These are phyloP conservation scores for Patella pellucida DNA, from an alignment of 2,888 invertebrate genomes.

Conservation along the genomic window DNA sequence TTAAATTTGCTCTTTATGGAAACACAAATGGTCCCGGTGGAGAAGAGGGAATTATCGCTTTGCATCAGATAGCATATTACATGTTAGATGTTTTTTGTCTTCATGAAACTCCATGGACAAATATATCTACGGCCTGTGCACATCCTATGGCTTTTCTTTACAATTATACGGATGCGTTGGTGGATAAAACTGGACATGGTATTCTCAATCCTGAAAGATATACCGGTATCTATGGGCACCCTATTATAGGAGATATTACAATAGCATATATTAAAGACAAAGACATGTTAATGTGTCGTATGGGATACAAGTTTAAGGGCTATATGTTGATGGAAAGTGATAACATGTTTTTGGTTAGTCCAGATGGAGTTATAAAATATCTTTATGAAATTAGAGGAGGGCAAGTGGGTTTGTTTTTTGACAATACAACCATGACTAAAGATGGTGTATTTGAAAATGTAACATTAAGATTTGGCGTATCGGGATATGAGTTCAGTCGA, in stretches of 20 bases:
- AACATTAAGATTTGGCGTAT: no score
- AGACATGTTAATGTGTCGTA: background rate
- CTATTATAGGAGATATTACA: background rate
- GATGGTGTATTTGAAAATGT: no score
- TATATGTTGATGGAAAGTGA: no score
- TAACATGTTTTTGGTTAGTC: no score
- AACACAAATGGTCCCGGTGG: constrained; percentile 17
- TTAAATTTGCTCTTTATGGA: constrained; percentile 11
- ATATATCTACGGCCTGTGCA: constrained; percentile 14
- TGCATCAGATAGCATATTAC: constrained; percentile 13
- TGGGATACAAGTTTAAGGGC: background rate
- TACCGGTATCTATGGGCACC: constrained; percentile 4
- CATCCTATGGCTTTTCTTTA: no score
- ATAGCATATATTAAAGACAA: background rate
- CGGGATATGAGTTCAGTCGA: no score
- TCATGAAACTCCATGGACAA: constrained; percentile 15
- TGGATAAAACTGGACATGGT: background rate
- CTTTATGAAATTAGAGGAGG: no score
- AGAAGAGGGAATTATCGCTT: background rate
- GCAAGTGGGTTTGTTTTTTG: no score
- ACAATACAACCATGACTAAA: no score
- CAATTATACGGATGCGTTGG: no score
- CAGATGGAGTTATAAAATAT: no score
- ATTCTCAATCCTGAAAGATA: background rate
- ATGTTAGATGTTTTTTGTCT: constrained; percentile 13